Evolutionary conservation across 2,888 invertebrate genomes (phyloP), one percentile per base, ranked within the genome.

Genomic region (Drosophila stalkeri): DNA sequence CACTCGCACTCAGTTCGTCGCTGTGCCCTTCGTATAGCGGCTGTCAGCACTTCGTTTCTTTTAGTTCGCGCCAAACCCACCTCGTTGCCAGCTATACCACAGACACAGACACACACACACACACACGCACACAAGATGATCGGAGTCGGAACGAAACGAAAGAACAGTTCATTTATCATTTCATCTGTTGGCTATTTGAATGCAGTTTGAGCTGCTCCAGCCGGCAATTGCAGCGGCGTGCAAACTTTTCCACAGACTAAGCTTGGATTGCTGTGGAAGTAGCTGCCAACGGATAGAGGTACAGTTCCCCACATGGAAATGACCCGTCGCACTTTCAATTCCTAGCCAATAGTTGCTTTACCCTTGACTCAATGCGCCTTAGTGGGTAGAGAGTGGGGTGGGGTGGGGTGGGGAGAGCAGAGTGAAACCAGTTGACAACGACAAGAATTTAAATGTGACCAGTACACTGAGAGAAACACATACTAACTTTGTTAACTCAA

Each of bases 341-440:
- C 68, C 52, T 46, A 66, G 60, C 18, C 46, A 39, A 54, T 67
- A 67, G 65, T 68, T 57, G 68, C 16, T 66, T 67, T 66, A 68
- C 68, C 69, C 69, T 60, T 69, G 69, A 69, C 69, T 66, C 52
- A 66, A 66, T 57, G 67, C 49, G 20, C 33, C 20, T 7, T 7
- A 31, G 31, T 0, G 44, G 44, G 33, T 3, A 20, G 12, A 35
- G 44, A 33, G 3, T 8, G 44, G 23, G 60, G 44, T 37, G 14
- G 37, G 60, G 27, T 27, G 27, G 27, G 20, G 4, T 6, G 37
- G 14, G 37, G 37, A 8, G 14, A 31, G 20, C 18, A 11, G 35
- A 43, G 18, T n/a, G 20, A 20, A 65, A 52, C 62, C 68, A 65
- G 75, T 75, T 75, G 75, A 75, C 75, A 75, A 47, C 63, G 61